A percentile compares a stretch with the other conserved stretches of the same genome.
phyloP scores from a whole-genome alignment of 2,888 invertebrate genomes.

The Callyntrura guangdongensis region DNA sequence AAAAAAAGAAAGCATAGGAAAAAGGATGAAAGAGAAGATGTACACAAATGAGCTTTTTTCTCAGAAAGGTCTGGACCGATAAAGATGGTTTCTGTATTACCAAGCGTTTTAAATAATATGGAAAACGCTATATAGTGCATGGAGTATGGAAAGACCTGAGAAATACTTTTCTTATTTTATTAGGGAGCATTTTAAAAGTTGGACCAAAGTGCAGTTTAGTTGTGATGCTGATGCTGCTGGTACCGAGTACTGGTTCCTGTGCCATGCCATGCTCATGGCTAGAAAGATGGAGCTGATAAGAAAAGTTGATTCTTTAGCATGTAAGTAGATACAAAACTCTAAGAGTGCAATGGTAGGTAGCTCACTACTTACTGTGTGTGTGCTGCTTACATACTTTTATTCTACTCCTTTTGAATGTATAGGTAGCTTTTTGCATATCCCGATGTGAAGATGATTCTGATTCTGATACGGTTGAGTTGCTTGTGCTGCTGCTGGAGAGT shows the following conservation, averaged over 20 bases:
- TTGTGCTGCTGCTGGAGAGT: constrained; percentile 22
- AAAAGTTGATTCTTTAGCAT: neutral
- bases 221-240: neutral
- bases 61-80: constrained; percentile 17
- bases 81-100: neutral
- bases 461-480: constrained; percentile 54
- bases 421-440: constrained; percentile 55
- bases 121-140: neutral
- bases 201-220: neutral
- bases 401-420: neutral
- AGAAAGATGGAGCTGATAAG: constrained; percentile 26
- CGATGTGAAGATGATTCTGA: constrained; percentile 52
- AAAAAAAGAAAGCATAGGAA: constrained; percentile 16
- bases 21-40: constrained; percentile 34
- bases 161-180: neutral
- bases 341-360: neutral
- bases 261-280: neutral
- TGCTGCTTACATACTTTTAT: too few relatives aligned
- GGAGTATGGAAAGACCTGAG: neutral
- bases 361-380: neutral
- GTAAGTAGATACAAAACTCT: neutral
- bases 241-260: constrained; percentile 17
- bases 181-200: constrained; percentile 11
- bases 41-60: constrained; percentile 61
- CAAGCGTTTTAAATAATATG: neutral